Evolutionary conservation across 64 coral and sea anemone genomes (phyloP).

Genomic region (Dendronephthya gigantea): DNA sequence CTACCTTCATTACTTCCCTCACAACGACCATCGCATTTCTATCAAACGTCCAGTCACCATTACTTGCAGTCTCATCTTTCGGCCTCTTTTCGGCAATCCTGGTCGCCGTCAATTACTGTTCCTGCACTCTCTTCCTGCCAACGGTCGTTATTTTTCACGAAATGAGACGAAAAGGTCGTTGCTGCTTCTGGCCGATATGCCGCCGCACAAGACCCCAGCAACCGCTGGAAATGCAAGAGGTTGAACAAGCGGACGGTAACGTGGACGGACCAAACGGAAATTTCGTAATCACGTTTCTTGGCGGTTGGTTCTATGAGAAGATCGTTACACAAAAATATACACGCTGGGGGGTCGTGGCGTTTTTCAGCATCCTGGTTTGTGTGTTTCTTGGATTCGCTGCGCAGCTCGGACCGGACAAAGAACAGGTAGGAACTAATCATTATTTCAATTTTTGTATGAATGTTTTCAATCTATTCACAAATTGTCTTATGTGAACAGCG

Average conservation of each 20-base stretch:
- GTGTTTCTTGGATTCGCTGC: slow-evolving; percentile 59
- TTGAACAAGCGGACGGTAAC: not conserved
- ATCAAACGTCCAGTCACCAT: not conserved
- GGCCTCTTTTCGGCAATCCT: not conserved
- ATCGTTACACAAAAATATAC: slow-evolving; percentile 55
- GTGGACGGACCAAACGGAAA: not conserved
- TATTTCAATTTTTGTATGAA: no score
- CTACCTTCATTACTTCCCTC: not conserved
- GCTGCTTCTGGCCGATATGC: not conserved
- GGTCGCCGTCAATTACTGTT: not conserved
- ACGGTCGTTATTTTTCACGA: not conserved
- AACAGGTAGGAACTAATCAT: no score
- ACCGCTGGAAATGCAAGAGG: no score
- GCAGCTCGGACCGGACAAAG: slow-evolving; percentile 61
- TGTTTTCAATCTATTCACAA: no score
- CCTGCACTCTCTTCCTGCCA: not conserved
- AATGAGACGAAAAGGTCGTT: not conserved
- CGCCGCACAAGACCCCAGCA: not conserved
- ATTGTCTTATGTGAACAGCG: no score
- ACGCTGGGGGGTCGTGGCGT: slow-evolving; percentile 56
- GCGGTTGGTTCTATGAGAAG: slow-evolving; percentile 39
- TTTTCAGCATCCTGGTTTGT: slow-evolving; percentile 45
- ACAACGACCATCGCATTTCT: not conserved
- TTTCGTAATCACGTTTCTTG: not conserved
- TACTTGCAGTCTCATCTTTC: not conserved